These are phyloP conservation scores for Geotrypetes seraphini DNA, from an alignment of 2,797 vertebrate genomes.

Conservation along the genomic window DNA sequence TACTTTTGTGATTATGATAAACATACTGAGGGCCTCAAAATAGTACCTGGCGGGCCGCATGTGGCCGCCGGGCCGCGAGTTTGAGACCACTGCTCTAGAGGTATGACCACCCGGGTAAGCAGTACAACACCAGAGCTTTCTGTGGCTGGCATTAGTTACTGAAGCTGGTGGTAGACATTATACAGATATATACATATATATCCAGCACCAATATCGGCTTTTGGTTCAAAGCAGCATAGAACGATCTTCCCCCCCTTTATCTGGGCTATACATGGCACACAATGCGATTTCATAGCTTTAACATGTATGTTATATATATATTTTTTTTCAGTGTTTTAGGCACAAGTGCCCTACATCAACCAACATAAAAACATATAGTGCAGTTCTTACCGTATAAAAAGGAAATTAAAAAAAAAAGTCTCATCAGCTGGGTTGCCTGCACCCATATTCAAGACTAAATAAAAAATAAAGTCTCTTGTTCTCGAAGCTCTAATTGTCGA, in stretches of 20 bases:
- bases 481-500: slow-evolving; percentile 36
- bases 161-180: no score
- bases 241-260: slow-evolving; percentile 18
- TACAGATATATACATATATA: no score
- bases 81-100: no score
- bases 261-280: slow-evolving; percentile 35
- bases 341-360: slow-evolving; percentile 50
- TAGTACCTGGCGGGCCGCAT: no score
- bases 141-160: slow-evolving; percentile 24
- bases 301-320: no score
- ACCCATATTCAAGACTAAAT: slow-evolving; percentile 51
- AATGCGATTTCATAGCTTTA: slow-evolving; percentile 42
- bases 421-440: slow-evolving; percentile 60
- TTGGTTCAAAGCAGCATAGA: slow-evolving; percentile 42
- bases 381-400: slow-evolving; percentile 38
- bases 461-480: slow-evolving; percentile 41
- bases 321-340: slow-evolving; percentile 47
- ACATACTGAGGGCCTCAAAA: no score
- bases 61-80: no score
- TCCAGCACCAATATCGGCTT: slow-evolving; percentile 29
- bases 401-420: slow-evolving; percentile 20
- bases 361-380: slow-evolving; percentile 50
- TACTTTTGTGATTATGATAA: no score
- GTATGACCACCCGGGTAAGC: slow-evolving; percentile 6
- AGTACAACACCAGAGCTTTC: slow-evolving; percentile 48